Base-by-base conservation (phyloP, 2,113 vertebrate genomes). In the Grammatotria lemairii region DNA sequence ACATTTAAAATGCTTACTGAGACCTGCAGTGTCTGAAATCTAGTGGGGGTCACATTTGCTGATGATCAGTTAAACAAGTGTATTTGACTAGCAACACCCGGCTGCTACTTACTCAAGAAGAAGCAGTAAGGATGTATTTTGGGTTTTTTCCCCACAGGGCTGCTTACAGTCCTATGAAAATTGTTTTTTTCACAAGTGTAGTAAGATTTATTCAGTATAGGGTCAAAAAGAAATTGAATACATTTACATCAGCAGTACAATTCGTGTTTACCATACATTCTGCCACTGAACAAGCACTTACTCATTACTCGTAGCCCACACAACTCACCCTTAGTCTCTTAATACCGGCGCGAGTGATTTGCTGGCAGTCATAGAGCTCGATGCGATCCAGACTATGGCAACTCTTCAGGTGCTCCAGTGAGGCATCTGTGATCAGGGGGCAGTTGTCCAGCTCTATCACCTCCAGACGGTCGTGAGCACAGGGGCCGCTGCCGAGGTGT, bases 371-470 rank as follows among this genome's bases (percentile, higher is more conserved):
- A 40, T 99, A 99, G 17, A 99, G 97, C 90, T 99, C 99, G 80
- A 99, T 99, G 94, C 98, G 97, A 94, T 99, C 98, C 90, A 99
- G 95, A 93, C 98, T 98, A 91, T 99, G 98, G 95, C 99, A 99
- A 94, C 95, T 99, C 92, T 99, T 99, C 89, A 99, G 97, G 95
- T 99, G 98, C 95, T 99, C 99, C 95, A 99, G 96, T 13, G 98
- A 99, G 17, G 98, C 98, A 1, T 99, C 99, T 0, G 99, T 99
- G 96, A 99, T 99, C 75, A 99, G 96, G 2, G 99, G 99, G 95
- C 99, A 99, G 96, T 99, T 99, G 96, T 99, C 99, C 95, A 99
- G 95, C 96, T 99, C 99, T 58, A 99, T 98, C 91, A 99, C 98
- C 94, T 99, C 98, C 96, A 99, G 94, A 2, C 98, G 96, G 93